phyloP scores from a whole-genome alignment of 2,113 vertebrate species.

The Ciconia maguari region DNA sequence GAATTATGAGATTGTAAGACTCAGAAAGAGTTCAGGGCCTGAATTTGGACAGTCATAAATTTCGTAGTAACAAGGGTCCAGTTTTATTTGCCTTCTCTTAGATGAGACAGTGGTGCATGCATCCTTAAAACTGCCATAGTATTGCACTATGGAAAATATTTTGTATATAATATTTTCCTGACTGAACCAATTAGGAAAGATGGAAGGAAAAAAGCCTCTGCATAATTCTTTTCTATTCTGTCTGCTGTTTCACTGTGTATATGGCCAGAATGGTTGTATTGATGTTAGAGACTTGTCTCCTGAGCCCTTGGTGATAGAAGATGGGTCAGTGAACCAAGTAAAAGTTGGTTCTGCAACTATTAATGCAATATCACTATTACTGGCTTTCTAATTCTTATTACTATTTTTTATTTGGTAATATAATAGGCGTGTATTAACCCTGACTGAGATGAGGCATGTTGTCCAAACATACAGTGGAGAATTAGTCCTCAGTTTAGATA shows the following conservation, averaged over 20 bases:
- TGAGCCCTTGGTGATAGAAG: too few relatives aligned
- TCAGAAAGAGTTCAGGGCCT: not conserved
- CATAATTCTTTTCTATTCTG: not conserved
- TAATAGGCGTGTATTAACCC: not conserved
- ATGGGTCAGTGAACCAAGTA: not conserved
- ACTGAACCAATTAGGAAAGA: not conserved
- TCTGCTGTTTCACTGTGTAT: not conserved
- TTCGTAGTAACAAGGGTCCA: not conserved
- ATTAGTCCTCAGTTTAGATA: not conserved
- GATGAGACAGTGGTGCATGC: not conserved
- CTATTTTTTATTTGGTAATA: not conserved
- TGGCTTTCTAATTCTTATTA: not conserved
- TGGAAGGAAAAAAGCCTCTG: not conserved
- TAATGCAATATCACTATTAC: not conserved
- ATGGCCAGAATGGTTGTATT: not conserved
- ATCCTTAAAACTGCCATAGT: not conserved
- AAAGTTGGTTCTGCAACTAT: not conserved
- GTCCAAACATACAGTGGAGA: not conserved
- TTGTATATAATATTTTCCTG: not conserved
- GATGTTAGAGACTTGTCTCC: not conserved
- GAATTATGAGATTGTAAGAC: accelerated
- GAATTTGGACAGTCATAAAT: not conserved
- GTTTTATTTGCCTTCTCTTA: not conserved
- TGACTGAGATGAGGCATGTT: not conserved
- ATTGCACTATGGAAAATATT: not conserved